Evolutionary conservation across 2,113 vertebrate genomes (phyloP).

Genomic region (Ctenodactylus gundi): DNA sequence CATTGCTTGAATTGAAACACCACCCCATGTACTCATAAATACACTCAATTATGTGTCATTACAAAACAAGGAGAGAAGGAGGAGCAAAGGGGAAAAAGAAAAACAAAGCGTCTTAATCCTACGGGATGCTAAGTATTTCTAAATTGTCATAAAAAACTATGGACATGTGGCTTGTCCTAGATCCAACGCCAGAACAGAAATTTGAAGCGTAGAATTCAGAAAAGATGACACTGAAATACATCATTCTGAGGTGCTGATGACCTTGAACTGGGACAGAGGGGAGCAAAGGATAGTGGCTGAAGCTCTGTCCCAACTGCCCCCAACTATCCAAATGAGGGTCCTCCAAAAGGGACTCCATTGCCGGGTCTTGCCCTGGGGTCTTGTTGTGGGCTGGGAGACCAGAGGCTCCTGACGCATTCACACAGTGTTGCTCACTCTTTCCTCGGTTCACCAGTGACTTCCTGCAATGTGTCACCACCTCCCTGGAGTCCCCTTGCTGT

Average conservation of each 20-base stretch:
- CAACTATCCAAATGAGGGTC: too few relatives aligned
- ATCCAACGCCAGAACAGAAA: background rate
- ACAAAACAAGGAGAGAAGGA: background rate
- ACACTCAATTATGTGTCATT: background rate
- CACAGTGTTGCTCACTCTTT: too few relatives aligned
- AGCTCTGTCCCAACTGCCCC: background rate
- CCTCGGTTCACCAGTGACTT: background rate
- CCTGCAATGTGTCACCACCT: background rate
- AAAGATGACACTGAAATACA: background rate
- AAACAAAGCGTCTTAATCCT: background rate
- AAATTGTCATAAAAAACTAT: background rate
- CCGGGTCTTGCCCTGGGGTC: background rate
- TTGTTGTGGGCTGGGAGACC: background rate
- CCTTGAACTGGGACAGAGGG: background rate
- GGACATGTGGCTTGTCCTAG: background rate
- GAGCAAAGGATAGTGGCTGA: too few relatives aligned
- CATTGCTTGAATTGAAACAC: background rate
- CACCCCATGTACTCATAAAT: background rate
- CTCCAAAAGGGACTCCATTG: background rate
- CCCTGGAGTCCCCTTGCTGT: background rate
- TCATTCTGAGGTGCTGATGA: background rate
- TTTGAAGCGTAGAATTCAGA: background rate
- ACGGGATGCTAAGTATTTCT: background rate
- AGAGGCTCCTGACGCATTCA: background rate
- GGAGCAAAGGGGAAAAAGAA: background rate